These are phyloP conservation scores for Pseudachorutes palmiensis DNA, from an alignment of 1,140 invertebrate genomes.

Conservation along the genomic window DNA sequence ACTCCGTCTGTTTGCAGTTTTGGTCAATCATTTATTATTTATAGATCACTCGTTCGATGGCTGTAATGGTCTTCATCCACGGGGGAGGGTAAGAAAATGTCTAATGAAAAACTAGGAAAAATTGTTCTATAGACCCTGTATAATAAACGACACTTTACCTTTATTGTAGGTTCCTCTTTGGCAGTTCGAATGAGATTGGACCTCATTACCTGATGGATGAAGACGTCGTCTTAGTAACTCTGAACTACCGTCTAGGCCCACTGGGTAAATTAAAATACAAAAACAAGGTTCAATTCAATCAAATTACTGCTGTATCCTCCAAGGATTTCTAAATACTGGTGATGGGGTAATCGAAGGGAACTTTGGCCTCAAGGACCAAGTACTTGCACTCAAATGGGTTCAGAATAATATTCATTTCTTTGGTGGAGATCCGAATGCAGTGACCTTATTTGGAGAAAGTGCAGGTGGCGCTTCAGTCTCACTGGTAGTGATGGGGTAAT, in stretches of 20 bases:
- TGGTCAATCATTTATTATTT: not conserved
- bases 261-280: slow-evolving; percentile 16
- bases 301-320: slow-evolving; percentile 22
- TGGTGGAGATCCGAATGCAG: slow-evolving; percentile 60
- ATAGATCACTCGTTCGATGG: not conserved
- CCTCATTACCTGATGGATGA: slow-evolving; percentile 15
- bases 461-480: slow-evolving; percentile 58
- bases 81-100: slow-evolving; percentile 39
- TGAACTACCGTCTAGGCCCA: slow-evolving; percentile 12
- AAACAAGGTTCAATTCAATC: slow-evolving; percentile 8
- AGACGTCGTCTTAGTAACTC: slow-evolving; percentile 12
- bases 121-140: not conserved
- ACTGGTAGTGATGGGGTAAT: slow-evolving; percentile 19
- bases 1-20: not conserved
- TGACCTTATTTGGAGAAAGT: slow-evolving; percentile 61
- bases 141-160: slow-evolving; percentile 41
- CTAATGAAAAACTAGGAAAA: slow-evolving; percentile 13
- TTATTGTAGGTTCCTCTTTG: slow-evolving; percentile 2
- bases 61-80: slow-evolving; percentile 33
- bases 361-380: slow-evolving; percentile 23
- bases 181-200: slow-evolving; percentile 1
- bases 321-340: slow-evolving; percentile 20
- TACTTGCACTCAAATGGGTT: slow-evolving; percentile 18
- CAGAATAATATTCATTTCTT: slow-evolving; percentile 51
- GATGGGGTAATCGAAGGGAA: slow-evolving; percentile 21